Conservation (phyloP, 2,113 vertebrate species). For the Macrotis lagotis region DNA sequence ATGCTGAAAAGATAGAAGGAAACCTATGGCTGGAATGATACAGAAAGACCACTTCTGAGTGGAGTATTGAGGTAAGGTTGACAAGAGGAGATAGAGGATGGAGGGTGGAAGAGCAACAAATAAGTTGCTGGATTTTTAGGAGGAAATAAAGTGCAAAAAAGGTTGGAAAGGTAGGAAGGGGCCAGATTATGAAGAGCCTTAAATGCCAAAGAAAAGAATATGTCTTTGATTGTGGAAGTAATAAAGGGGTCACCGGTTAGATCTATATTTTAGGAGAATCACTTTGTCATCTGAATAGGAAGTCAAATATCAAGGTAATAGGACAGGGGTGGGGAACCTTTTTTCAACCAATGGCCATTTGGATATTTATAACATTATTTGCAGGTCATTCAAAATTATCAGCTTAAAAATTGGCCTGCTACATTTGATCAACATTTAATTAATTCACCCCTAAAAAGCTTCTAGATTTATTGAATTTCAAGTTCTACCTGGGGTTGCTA, state of each 20-base stretch:
- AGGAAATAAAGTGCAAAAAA: neutral
- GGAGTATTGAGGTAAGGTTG: neutral
- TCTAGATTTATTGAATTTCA: no score
- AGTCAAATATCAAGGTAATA: neutral
- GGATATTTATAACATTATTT: no score
- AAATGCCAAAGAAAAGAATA: neutral
- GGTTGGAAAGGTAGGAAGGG: neutral
- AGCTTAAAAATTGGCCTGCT: no score
- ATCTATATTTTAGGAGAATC: neutral
- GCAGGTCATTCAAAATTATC: no score
- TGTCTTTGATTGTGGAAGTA: neutral
- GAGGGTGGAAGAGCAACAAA: neutral
- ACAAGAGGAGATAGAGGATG: neutral
- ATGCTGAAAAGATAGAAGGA: neutral
- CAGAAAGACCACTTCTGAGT: neutral
- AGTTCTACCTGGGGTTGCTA: no score
- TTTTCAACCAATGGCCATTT: no score
- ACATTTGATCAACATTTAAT: no score
- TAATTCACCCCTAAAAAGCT: no score
- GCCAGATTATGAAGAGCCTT: neutral
- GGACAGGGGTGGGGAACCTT: no score
- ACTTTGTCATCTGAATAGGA: neutral
- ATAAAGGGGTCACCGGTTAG: neutral
- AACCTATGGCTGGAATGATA: neutral
- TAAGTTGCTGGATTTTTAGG: neutral